Evolutionary conservation across 2,113 vertebrate genomes (phyloP).

Genomic region (Sialia sialis): DNA sequence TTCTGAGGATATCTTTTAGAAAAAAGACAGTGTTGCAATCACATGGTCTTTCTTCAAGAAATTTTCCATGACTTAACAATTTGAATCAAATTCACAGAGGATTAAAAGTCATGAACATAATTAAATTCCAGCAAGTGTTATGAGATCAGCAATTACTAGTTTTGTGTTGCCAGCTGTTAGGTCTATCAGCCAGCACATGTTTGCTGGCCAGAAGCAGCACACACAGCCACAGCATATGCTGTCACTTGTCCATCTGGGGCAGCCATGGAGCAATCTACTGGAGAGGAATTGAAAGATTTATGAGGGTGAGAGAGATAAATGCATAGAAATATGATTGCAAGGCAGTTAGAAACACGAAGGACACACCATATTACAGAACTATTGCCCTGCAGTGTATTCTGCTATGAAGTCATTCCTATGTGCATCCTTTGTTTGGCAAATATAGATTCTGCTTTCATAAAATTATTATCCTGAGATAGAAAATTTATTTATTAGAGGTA

Average conservation of each 20-base stretch:
- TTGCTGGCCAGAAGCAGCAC: background rate
- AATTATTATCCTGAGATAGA: background rate
- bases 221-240: background rate
- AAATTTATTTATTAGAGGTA: background rate
- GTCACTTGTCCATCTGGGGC: background rate
- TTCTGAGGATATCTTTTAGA: background rate
- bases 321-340: background rate
- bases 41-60: background rate
- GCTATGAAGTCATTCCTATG: background rate
- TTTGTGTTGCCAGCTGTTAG: background rate
- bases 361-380: background rate
- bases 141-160: background rate
- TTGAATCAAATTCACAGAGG: background rate
- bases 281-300: background rate
- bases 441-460: background rate
- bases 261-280: background rate
- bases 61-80: background rate
- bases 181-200: accelerated
- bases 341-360: background rate
- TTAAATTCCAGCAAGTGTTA: slow-evolving; percentile 28
- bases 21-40: background rate
- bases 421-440: background rate
- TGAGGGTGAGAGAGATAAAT: background rate
- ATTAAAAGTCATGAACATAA: background rate
- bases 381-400: background rate